Evolutionary conservation across 2,888 invertebrate genomes (phyloP).

Genomic region (Agrenia bidenticulata): DNA sequence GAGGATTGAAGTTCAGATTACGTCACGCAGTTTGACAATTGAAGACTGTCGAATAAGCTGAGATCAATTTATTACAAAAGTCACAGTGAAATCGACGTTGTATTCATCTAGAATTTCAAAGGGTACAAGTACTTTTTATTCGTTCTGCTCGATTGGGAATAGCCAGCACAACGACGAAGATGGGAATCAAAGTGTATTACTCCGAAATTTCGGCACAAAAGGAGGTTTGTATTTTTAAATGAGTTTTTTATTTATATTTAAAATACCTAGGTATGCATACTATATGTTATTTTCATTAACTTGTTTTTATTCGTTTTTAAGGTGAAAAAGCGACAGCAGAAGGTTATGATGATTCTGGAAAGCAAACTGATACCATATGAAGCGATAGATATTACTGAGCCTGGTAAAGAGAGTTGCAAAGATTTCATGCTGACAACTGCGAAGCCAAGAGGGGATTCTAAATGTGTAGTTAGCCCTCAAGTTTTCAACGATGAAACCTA

Average conservation of each 20-base stretch:
- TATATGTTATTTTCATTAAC: neutral
- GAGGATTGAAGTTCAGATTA: no score
- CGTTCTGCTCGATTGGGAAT: no score
- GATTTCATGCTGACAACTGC: conserved; percentile 87
- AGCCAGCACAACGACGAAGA: conserved; percentile 58
- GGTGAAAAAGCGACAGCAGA: conserved; percentile 95
- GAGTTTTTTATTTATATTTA: no score
- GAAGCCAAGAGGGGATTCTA: conserved; percentile 63
- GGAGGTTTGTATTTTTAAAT: conserved; percentile 68
- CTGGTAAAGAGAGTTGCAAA: conserved; percentile 82
- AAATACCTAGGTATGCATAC: no score
- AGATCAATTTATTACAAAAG: no score
- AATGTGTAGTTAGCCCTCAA: conserved; percentile 87
- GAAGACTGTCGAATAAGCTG: no score
- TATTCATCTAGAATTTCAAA: no score
- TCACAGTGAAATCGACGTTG: no score
- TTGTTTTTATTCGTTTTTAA: conserved; percentile 61
- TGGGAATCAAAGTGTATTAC: conserved; percentile 88
- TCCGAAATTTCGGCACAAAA: conserved; percentile 92
- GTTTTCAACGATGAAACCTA: conserved; percentile 89
- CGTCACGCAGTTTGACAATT: no score
- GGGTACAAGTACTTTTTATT: no score
- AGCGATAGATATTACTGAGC: conserved; percentile 91
- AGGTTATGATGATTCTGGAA: conserved; percentile 89
- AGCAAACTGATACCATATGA: conserved; percentile 87